Base-by-base conservation (phyloP, 2,888 invertebrate genomes). In the Ariolimax columbianus region DNA sequence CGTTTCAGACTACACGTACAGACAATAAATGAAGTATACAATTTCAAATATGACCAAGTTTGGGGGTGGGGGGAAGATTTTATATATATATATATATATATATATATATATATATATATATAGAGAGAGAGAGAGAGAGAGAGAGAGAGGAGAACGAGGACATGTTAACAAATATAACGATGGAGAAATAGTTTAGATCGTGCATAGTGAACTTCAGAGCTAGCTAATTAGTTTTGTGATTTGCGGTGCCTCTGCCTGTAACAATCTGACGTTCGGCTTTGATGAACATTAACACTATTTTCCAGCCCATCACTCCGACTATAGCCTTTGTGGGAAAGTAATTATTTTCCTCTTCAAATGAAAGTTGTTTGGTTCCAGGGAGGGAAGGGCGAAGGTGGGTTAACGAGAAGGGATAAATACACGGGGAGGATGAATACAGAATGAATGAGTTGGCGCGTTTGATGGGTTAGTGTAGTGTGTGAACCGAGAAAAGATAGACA, bases 261-360 rank as follows among this genome's bases (percentile, higher is more conserved):
- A 47, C 51, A 73, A 73, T 75, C 75, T 55, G 33, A 33, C 14
- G 75, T 51, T 75, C 23, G 33, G 75, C 75, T 51, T 75, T 75
- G 75, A 75, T 75, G 75, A 75, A 19, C 51, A 51, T 51, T 75
- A 75, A 19, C 75, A 51, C 51, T 75, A 51, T 33, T 51, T 51
- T 51, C 33, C 51, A 19, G 51, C 51, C 51, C 75, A 75, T 75
- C 73, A 73, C 30, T 23, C 75, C 19, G 47, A 38, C 51, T 19
- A 51, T 9, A 75, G 4, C 11, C 75, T 75, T 30, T 51, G 51
- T 72, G 40, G 40, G 26, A 19, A 40, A 40, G 72, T 75, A 75
- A 75, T 75, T 51, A 75, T 75, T 75, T 33, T 33, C 40, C 26
- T 26, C 23, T 40, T 23, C 4, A 72, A 23, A 7, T 72, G 11